Conservation (phyloP, 2,113 vertebrate species). For the Castor canadensis region DNA sequence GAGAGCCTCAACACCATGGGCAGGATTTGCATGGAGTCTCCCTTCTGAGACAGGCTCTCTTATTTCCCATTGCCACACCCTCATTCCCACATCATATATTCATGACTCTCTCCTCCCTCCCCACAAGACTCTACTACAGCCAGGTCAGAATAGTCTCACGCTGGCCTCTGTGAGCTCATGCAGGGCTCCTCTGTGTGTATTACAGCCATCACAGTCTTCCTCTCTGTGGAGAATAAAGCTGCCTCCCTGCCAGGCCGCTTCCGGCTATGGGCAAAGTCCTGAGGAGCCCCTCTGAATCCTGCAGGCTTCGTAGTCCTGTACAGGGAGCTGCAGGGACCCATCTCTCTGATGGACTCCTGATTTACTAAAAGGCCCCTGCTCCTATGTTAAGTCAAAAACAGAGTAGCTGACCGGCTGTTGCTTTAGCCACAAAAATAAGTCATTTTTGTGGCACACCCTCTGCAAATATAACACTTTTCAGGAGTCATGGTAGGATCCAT, state of each 20-base stretch:
- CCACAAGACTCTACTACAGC: constrained; percentile 56
- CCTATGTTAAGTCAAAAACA: constrained; percentile 28
- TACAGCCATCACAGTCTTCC: constrained; percentile 42
- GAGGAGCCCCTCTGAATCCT: not conserved
- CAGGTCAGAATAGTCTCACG: not conserved
- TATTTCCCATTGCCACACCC: constrained; percentile 67
- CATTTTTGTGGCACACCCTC: not conserved
- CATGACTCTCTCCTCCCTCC: constrained; percentile 54
- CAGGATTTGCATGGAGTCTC: not conserved
- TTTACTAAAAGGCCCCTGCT: constrained; percentile 53
- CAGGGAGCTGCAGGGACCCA: not conserved
- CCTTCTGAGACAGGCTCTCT: constrained; percentile 9
- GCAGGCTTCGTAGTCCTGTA: constrained; percentile 4
- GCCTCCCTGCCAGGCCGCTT: constrained; percentile 34
- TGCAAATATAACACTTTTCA: not conserved
- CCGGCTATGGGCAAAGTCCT: not conserved
- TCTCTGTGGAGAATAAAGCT: constrained; percentile 38
- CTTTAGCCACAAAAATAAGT: not conserved
- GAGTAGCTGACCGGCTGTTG: not conserved
- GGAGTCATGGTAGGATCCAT: not conserved
- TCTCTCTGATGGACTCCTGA: not conserved
- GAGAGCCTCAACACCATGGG: not conserved
- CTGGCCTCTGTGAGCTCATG: constrained; percentile 40
- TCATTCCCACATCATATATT: constrained; percentile 71
- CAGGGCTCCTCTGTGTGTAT: constrained; percentile 9